A percentile compares a stretch with the other conserved stretches of the same genome.
Evolutionary conservation across 2,797 vertebrate species (phyloP).

Genomic region (Cuculus canorus): DNA sequence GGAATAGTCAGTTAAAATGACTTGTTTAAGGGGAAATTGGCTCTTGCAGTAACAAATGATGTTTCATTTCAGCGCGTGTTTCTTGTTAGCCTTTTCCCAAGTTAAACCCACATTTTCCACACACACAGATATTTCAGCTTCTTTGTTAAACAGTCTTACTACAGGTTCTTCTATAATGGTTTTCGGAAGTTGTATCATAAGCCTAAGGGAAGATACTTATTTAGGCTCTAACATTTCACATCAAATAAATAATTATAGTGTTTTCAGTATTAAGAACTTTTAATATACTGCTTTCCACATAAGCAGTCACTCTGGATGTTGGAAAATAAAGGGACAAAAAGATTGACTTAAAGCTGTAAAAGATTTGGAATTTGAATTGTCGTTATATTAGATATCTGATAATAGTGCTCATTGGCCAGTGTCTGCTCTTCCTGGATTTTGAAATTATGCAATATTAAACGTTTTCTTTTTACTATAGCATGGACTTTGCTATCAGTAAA

Average conservation of each 20-base stretch:
- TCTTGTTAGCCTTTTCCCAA: neutral
- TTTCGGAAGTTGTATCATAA: neutral
- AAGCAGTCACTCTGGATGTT: neutral
- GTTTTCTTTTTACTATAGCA: slow-evolving; percentile 79
- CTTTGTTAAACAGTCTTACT: neutral
- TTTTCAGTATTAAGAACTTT: neutral
- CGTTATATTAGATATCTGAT: neutral
- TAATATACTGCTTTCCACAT: neutral
- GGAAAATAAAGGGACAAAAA: neutral
- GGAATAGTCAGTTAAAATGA: neutral
- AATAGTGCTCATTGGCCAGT: neutral
- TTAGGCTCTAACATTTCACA: neutral
- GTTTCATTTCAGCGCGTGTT: neutral
- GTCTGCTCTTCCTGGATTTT: neutral
- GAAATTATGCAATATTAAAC: neutral
- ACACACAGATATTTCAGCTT: neutral
- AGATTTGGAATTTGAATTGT: neutral
- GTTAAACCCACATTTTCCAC: neutral
- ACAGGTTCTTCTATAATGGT: neutral
- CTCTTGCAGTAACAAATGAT: neutral
- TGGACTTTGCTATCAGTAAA: slow-evolving; percentile 92
- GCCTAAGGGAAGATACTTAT: neutral
- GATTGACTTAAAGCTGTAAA: neutral
- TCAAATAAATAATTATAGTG: neutral
- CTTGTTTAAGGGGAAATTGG: neutral